phyloP scores from a whole-genome alignment of 2,888 invertebrate genomes.

The Spisula subtruncata region DNA sequence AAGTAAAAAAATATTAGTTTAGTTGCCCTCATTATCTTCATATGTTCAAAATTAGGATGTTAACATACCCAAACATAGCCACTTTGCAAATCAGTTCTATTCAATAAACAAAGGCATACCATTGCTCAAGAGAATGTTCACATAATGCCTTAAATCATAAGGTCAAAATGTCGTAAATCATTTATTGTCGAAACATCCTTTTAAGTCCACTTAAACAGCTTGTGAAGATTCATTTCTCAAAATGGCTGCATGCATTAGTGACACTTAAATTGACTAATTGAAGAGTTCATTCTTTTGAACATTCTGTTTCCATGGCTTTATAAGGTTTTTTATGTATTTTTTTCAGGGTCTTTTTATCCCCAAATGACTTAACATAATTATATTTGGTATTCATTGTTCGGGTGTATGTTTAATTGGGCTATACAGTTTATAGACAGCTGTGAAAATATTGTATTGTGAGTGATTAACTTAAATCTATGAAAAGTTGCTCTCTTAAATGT shows the following conservation, averaged over 20 bases:
- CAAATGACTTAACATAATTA: slow-evolving; percentile 16
- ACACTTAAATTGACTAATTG: slow-evolving; percentile 27
- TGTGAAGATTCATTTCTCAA: not conserved
- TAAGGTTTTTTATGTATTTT: not conserved
- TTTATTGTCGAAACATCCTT: not conserved
- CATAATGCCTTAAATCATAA: not conserved
- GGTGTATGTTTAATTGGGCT: not conserved
- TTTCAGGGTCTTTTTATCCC: not conserved
- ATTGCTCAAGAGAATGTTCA: too few species aligned
- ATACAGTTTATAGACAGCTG: slow-evolving; percentile 16
- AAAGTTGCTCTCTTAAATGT: slow-evolving; percentile 37
- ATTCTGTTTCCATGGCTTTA: not conserved
- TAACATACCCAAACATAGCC: too few species aligned
- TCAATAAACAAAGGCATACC: too few species aligned
- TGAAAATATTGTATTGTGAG: slow-evolving; percentile 22
- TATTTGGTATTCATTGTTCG: slow-evolving; percentile 14
- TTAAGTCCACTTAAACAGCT: not conserved
- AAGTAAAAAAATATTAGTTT: too few species aligned
- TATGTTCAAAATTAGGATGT: too few species aligned
- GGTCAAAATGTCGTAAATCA: not conserved
- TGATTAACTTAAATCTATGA: slow-evolving; percentile 40
- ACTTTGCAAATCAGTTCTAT: too few species aligned
- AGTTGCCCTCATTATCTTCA: too few species aligned
- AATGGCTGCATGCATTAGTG: not conserved
- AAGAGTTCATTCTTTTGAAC: slow-evolving; percentile 24